These are phyloP conservation scores for Podotricha telesiphe DNA, from an alignment of 2,888 invertebrate genomes.

Conservation along the genomic window DNA sequence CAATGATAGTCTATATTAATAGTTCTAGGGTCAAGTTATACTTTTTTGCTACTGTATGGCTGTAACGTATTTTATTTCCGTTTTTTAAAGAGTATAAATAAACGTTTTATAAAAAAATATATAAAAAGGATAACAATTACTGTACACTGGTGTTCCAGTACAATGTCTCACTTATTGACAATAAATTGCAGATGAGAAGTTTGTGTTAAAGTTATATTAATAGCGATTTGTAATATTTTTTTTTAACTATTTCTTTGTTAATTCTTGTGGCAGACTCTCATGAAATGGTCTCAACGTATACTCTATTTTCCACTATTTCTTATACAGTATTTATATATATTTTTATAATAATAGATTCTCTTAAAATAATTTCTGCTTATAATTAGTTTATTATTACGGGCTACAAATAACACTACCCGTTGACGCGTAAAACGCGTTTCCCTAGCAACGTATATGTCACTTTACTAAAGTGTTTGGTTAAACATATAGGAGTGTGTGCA, in stretches of 20 bases:
- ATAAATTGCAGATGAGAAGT: conserved; percentile 51
- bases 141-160: conserved; percentile 49
- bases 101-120: too few species aligned
- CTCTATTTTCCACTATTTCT: too few species aligned
- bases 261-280: not conserved
- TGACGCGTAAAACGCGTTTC: too few species aligned
- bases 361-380: too few species aligned
- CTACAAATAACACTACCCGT: too few species aligned
- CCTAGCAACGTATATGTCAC: too few species aligned
- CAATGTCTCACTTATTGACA: conserved; percentile 62
- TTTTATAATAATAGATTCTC: too few species aligned
- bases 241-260: not conserved
- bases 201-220: conserved; percentile 45
- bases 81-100: conserved; percentile 3
- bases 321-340: too few species aligned
- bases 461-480: too few species aligned
- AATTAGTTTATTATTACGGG: too few species aligned
- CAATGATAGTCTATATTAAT: conserved; percentile 54
- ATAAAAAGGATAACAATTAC: conserved; percentile 33
- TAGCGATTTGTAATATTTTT: conserved; percentile 26
- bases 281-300: too few species aligned
- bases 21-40: conserved; percentile 44
- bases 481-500: too few species aligned
- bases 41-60: conserved; percentile 55
- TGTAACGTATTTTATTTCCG: conserved; percentile 46